Percentiles rank a stretch among this genome's conserved stretches.
Evolutionary conservation across 2,888 invertebrate species (phyloP).

Genomic region (Panzeria rudis): DNA sequence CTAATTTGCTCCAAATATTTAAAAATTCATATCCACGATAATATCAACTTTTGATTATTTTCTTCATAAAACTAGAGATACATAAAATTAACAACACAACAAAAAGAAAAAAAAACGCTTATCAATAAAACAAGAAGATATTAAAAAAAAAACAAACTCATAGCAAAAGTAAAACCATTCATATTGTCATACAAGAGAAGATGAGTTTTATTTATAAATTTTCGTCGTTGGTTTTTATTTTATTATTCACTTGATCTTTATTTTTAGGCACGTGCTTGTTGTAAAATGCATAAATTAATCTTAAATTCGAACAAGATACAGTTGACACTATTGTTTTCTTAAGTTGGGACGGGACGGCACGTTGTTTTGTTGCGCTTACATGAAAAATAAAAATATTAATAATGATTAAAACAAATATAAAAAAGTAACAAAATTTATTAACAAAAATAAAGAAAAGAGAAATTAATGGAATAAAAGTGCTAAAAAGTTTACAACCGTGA

Average conservation of each 20-base stretch:
- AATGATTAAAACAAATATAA: conserved; percentile 7
- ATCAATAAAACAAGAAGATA: background rate
- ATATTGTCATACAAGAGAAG: conserved; percentile 21
- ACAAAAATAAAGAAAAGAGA: conserved; percentile 45
- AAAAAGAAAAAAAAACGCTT: background rate
- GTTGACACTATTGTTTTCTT: conserved; percentile 54
- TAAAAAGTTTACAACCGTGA: conserved; percentile 45
- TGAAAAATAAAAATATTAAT: background rate
- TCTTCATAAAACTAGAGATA: background rate
- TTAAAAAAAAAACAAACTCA: background rate
- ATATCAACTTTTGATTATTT: conserved; percentile 17
- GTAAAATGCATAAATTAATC: conserved; percentile 56
- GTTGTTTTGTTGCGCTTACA: conserved; percentile 23
- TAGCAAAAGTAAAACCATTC: conserved; percentile 14
- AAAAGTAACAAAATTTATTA: background rate
- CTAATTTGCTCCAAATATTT: conserved; percentile 16
- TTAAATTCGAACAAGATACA: conserved; percentile 11
- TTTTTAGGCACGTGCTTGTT: conserved; percentile 53
- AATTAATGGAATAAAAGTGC: conserved; percentile 41
- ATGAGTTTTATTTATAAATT: background rate
- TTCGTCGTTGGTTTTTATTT: background rate
- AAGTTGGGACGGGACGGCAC: conserved; percentile 27
- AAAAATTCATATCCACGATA: background rate
- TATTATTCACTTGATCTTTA: conserved; percentile 22
- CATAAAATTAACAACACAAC: conserved; percentile 36